These are phyloP conservation scores for Vulpes vulpes DNA, from an alignment of 2,113 vertebrate genomes.

Conservation along the genomic window DNA sequence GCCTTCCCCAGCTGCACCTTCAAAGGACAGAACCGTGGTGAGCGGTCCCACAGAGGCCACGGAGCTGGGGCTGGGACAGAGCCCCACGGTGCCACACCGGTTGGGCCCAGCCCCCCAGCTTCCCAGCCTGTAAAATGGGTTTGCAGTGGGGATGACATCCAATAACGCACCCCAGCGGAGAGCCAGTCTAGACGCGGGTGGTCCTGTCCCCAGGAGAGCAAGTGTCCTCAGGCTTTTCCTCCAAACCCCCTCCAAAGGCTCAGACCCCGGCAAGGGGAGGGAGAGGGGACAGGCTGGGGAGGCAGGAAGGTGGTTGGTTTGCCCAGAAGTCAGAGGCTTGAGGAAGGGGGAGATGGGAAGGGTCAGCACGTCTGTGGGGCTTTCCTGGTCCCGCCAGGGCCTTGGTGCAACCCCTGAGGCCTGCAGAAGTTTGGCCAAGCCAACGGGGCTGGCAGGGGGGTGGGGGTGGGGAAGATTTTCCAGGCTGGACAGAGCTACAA, in stretches of 20 bases:
- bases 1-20: neutral
- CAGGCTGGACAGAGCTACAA: neutral
- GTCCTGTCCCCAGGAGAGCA: rapidly evolving
- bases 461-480: no score
- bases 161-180: rapidly evolving
- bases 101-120: neutral
- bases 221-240: neutral
- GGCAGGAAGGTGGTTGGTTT: rapidly evolving
- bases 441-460: neutral
- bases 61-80: neutral
- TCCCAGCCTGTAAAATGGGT: neutral
- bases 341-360: no score
- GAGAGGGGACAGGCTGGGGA: neutral
- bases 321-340: neutral
- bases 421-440: neutral
- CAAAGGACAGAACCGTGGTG: rapidly evolving
- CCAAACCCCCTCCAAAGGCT: neutral
- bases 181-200: rapidly evolving
- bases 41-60: rapidly evolving
- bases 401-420: rapidly evolving
- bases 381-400: neutral
- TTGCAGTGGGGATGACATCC: rapidly evolving
- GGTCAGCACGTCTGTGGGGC: no score
- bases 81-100: rapidly evolving
- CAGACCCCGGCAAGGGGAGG: rapidly evolving